Evolutionary conservation across 2,888 invertebrate genomes (phyloP), one percentile per base, ranked within the genome.

Genomic region (Eremobia ochroleuca): DNA sequence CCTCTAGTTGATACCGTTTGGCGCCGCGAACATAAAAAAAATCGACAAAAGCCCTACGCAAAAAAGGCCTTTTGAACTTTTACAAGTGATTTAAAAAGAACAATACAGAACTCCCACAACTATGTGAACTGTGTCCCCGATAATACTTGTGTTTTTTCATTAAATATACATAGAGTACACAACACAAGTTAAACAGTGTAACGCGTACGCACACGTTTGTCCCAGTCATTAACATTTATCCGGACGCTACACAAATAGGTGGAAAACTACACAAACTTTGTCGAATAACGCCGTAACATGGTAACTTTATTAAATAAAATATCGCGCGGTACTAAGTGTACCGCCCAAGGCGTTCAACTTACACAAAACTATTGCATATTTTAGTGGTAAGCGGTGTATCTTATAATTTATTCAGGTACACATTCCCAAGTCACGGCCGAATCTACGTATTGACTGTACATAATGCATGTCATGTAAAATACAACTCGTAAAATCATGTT

Each of bases 321-420:
- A 95, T 93, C 88, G 91, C 90, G 89, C 83, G 88, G 91, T 93
- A 94, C 94, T 95, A 94, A 95, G 94, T 89, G 90, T 87, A 87
- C 91, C 92, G 91, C 92, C 91, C 90, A 92, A 95, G 95, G 95
- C 95, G 95, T 93, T 92, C 94, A 94, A 96, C 93, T 95, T 95
- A 96, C 94, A 96, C 95, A 95, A 96, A 96, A 96, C 95, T 95
- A 93, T 93, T 96, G 94, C 95, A 96, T 96, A 96, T 95, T 96
- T 96, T 94, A 96, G 94, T 93, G 92, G 91, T 92, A 93, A 94
- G 93, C 95, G 94, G 93, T 92, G 92, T 93, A 91, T 89, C 91
- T 93, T 90, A 95, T 96, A 92, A 94, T 95, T 96, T 96, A 96
- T 96, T 96, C 96, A 96, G 91, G 86, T 87, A 92, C 91, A 94